Evolutionary conservation across 1,140 invertebrate species (phyloP), one percentile per base, ranked within the genome.

Genomic region (Cepaea nemoralis): DNA sequence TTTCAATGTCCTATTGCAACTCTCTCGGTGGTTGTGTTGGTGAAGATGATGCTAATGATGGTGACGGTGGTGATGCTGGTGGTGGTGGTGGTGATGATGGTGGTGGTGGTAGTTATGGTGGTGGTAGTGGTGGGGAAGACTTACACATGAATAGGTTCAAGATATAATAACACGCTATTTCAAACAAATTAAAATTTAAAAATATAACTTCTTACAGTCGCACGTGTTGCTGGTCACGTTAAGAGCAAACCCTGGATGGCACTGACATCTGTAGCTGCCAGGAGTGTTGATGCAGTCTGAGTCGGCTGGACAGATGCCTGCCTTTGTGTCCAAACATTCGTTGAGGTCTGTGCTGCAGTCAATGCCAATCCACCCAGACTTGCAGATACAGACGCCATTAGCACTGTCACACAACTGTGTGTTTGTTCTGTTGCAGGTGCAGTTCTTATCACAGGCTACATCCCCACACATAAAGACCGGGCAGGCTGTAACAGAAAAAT

Each of bases 221-320:
- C 70, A 73, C 22, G 1, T 12, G 33, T 42, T 42, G 6, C 39
- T 42, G 16, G 35, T 39, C 12, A 6, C 3, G 24, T 73, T 73
- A 5, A 40, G 40, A 8, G n/a, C 40, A 73, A 71, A 82, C 3
- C 81, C 81, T 19, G 39, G 6, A 24, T 77, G 19, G 35, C 80
- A 76, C 22, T 48, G 31, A 77, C 80, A 82, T 8, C 1, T 0
- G 42, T 48, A 82, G 31, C 80, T 70, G 24, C 80, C 80, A 40
- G 24, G 24, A 0, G 40, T 67, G 88, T 98, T 98, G 6, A 95
- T 92, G 87, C 97, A 98, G 82, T 95, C 93, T 19, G 67, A 48
- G 45, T 48, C 33, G n/a, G 16, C 24, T 50, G 73, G 40, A 87
- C 96, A 96, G 40, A 96, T 92, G 39, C 27, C 8, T 90, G 94